Conservation (phyloP, 2,113 vertebrate species). For the Daphoenositta chrysoptera region DNA sequence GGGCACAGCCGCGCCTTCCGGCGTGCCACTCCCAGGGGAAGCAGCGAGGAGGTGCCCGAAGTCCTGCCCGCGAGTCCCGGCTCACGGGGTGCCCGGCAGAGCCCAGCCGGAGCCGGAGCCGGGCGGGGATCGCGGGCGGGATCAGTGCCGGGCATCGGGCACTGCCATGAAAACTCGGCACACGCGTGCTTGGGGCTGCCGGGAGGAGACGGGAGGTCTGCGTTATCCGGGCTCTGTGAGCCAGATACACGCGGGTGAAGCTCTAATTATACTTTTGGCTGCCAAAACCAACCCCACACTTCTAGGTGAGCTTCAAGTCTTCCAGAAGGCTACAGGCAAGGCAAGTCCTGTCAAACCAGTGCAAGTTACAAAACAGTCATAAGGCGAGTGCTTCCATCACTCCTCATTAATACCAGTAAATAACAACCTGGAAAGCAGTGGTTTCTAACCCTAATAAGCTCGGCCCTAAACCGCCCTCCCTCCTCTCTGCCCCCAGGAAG, state of each 20-base stretch:
- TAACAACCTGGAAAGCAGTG: background rate
- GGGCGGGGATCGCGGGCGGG: fast-evolving
- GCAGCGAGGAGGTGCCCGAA: fast-evolving
- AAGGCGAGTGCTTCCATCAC: fast-evolving
- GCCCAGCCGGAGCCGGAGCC: background rate
- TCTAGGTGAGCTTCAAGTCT: background rate
- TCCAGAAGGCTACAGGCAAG: background rate
- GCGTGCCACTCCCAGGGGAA: background rate
- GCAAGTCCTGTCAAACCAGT: background rate
- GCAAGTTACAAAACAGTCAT: background rate
- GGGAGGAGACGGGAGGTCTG: too few relatives aligned
- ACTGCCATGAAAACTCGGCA: background rate
- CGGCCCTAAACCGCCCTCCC: background rate
- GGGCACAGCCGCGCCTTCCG: background rate
- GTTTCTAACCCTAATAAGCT: background rate
- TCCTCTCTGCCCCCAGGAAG: background rate
- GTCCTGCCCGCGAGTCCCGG: fast-evolving
- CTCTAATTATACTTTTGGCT: background rate
- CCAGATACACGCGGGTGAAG: fast-evolving
- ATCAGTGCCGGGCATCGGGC: background rate
- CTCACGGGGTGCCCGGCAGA: fast-evolving
- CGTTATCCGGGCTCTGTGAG: background rate
- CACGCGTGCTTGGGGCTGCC: background rate
- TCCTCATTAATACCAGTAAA: background rate
- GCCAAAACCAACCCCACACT: background rate